Conservation (phyloP, 2,888 invertebrate species). For the Slavum lentiscoides region DNA sequence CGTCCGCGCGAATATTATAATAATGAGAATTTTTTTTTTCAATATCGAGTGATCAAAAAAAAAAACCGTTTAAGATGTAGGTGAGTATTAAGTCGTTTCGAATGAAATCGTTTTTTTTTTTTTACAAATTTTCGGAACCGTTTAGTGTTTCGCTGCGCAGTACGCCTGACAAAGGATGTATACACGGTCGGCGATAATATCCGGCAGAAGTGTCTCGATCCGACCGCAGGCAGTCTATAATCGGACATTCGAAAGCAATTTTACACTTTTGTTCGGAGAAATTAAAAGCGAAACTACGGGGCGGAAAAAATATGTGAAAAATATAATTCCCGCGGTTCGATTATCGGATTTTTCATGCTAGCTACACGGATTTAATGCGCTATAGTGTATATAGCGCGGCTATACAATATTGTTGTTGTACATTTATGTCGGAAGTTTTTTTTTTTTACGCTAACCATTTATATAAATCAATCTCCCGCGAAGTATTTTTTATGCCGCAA, state of each 20-base stretch:
- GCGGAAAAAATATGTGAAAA: conserved; percentile 11
- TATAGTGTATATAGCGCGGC: no score
- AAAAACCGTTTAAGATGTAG: no score
- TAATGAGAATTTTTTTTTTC: no score
- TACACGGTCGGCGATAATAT: conserved; percentile 31
- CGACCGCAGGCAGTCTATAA: conserved; percentile 39
- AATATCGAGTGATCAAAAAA: no score
- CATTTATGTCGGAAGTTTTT: neutral
- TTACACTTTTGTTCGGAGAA: conserved; percentile 6
- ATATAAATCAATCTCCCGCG: conserved; percentile 1
- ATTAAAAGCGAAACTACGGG: conserved; percentile 18
- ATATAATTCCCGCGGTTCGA: conserved; percentile 24
- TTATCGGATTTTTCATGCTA: conserved; percentile 41
- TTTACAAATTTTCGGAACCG: conserved; percentile 21
- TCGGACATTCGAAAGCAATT: conserved; percentile 34
- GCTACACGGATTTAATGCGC: conserved; percentile 9
- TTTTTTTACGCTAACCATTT: neutral
- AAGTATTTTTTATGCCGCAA: neutral
- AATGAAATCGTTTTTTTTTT: neutral
- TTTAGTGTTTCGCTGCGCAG: conserved; percentile 6
- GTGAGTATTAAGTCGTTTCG: no score
- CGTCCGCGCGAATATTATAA: no score
- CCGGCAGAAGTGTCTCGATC: conserved; percentile 12
- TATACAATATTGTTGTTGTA: neutral
- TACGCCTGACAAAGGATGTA: conserved; percentile 7